Percentiles rank a stretch among this genome's conserved stretches.
These are phyloP conservation scores for Apotomis betuletana DNA, from an alignment of 2,888 invertebrate species.

Conservation along the genomic window DNA sequence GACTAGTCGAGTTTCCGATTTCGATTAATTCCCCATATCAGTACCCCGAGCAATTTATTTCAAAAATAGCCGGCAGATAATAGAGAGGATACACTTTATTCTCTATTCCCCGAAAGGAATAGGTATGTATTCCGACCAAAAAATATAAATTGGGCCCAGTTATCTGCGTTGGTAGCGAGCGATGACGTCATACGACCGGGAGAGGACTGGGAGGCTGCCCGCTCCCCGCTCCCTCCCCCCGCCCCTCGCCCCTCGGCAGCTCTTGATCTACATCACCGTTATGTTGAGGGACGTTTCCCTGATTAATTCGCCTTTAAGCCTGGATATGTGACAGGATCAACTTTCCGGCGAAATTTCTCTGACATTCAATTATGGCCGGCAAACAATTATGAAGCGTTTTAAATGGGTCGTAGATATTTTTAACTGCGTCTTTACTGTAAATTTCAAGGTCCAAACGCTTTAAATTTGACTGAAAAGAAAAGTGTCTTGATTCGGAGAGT, in stretches of 20 bases:
- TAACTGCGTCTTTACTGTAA: background rate
- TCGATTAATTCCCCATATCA: background rate
- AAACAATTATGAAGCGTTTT: background rate
- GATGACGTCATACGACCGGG: constrained; percentile 57
- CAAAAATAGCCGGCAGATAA: background rate
- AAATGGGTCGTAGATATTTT: background rate
- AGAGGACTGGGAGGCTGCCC: constrained; percentile 30
- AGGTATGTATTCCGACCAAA: constrained; percentile 28
- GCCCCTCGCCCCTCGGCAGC: constrained; percentile 25
- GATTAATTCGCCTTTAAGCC: constrained; percentile 55
- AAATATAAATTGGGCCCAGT: constrained; percentile 49
- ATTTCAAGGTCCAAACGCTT: too few relatives aligned
- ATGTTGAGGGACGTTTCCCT: constrained; percentile 44
- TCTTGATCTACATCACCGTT: constrained; percentile 41
- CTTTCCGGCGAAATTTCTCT: constrained; percentile 27
- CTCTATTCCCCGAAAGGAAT: constrained; percentile 20
- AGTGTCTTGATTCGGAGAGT: too few relatives aligned
- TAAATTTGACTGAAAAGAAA: too few relatives aligned
- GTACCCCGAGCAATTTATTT: background rate
- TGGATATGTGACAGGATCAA: constrained; percentile 14
- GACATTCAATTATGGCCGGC: background rate
- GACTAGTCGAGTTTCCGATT: too few relatives aligned
- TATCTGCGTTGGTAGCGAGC: constrained; percentile 47
- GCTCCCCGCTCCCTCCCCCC: constrained; percentile 33
- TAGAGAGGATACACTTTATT: background rate